These are phyloP conservation scores for Leuctra nigra DNA, from an alignment of 2,888 invertebrate genomes.

Conservation along the genomic window DNA sequence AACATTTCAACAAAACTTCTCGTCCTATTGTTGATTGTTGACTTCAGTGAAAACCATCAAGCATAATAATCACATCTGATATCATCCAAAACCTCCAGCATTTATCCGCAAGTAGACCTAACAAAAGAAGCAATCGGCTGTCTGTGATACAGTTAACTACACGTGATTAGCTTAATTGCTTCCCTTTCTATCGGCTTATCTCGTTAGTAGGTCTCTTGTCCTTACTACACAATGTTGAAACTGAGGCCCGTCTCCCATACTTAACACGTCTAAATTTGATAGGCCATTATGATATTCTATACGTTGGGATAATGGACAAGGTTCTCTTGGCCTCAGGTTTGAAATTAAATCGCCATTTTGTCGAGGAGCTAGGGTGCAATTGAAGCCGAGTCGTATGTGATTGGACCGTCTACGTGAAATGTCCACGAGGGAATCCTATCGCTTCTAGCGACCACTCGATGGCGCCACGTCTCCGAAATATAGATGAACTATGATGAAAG, in stretches of 20 bases:
- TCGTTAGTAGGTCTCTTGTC: not conserved
- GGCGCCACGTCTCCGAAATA: slow-evolving; percentile 6
- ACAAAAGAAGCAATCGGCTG: not conserved
- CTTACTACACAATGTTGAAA: not conserved
- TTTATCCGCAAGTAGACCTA: no score
- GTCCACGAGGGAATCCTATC: not conserved
- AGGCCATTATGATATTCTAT: no score
- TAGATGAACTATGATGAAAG: slow-evolving; percentile 1
- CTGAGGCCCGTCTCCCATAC: not conserved
- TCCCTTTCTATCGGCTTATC: slow-evolving; percentile 2
- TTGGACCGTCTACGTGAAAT: no score
- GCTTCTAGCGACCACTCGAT: not conserved
- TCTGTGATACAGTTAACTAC: not conserved
- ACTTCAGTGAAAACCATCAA: no score
- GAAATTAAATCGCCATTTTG: not conserved
- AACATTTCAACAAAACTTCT: no score
- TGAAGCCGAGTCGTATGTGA: no score
- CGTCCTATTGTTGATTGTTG: no score
- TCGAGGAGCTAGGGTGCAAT: no score
- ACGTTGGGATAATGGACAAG: not conserved
- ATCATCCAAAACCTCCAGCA: no score
- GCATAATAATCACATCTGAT: no score
- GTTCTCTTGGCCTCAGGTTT: not conserved
- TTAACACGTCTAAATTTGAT: no score
- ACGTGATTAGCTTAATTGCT: not conserved